A percentile compares a stretch with the other conserved stretches of the same genome.
These are phyloP conservation scores for Naja naja DNA, from an alignment of 2,113 vertebrate genomes.

Conservation along the genomic window DNA sequence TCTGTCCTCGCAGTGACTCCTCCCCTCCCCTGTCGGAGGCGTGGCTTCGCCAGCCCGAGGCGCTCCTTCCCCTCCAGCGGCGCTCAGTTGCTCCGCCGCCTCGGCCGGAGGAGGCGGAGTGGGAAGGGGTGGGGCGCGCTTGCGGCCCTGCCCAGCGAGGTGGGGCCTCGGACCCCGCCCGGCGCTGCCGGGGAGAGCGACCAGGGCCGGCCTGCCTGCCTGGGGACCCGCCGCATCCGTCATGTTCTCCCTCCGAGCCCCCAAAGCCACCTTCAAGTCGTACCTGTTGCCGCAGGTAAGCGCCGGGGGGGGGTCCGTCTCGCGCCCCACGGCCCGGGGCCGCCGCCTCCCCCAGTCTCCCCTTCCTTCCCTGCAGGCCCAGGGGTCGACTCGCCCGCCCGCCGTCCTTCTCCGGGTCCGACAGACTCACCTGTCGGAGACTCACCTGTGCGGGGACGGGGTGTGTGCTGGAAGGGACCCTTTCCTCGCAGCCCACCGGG, in stretches of 20 bases:
- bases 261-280: conserved; percentile 86
- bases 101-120: neutral
- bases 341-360: neutral
- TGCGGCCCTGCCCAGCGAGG: neutral
- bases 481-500: neutral
- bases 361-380: neutral
- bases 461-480: too few relatives aligned
- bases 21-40: neutral
- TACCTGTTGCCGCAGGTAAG: conserved; percentile 91
- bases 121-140: neutral
- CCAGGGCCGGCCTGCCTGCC: neutral
- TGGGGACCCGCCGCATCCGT: neutral
- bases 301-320: neutral
- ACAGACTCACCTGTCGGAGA: neutral
- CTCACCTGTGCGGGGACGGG: neutral
- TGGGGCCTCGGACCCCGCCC: neutral
- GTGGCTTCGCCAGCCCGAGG: neutral
- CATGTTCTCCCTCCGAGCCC: conserved; percentile 87
- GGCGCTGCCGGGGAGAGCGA: neutral
- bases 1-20: neutral
- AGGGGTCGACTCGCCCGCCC: neutral
- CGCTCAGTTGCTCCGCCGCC: neutral
- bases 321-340: neutral
- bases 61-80: neutral
- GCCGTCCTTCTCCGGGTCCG: neutral